Evolutionary conservation across 2,888 invertebrate genomes (phyloP), one percentile per base, ranked within the genome.

Genomic region (Zelleria hepariella): DNA sequence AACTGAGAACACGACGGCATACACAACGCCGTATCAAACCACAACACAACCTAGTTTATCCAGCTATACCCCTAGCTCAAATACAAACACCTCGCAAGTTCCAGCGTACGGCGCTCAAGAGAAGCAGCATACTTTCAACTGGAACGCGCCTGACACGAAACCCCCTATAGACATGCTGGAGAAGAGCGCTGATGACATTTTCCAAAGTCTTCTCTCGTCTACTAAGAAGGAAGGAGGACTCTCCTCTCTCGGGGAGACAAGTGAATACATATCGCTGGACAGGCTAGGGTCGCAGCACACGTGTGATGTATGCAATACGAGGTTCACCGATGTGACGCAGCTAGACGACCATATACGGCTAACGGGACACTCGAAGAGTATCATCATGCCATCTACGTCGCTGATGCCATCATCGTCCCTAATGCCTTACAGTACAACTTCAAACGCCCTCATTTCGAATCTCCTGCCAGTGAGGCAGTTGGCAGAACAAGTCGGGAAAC

Each of bases 181-280:
- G 64, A 88, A 86, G 69, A 86, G 86, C 60, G 79, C 87, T 5
- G 89, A 89, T 67, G 88, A 88, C 57, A 85, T 89, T 25, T 89
- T 89, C 62, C 84, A 84, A 65, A 88, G 86, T 61, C 70, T 89
- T 2, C 66, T 89, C n/a, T 84, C 84, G 1, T 75, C 73, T 51
- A 75, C 80, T 0, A 88, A 85, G 65, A 86, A 87, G 63, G 85
- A 87, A 65, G 75, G 72, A 56, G 67, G 75, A 58, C 10, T 42
- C 2, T 42, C 32, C 15, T 74, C 76, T 24, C 32, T 87, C 62
- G 77, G 83, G 15, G 82, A 87, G 62, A 77, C 81, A 0, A 92
- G 90, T 62, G 92, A 92, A 77, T 93, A 92, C 67, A 92, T 93
- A 63, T 92, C 93, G 0, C 75, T 93, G 62, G 93, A 93, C 62